Conservation (phyloP, 2,888 invertebrate species). For the Andrena bicolor region DNA sequence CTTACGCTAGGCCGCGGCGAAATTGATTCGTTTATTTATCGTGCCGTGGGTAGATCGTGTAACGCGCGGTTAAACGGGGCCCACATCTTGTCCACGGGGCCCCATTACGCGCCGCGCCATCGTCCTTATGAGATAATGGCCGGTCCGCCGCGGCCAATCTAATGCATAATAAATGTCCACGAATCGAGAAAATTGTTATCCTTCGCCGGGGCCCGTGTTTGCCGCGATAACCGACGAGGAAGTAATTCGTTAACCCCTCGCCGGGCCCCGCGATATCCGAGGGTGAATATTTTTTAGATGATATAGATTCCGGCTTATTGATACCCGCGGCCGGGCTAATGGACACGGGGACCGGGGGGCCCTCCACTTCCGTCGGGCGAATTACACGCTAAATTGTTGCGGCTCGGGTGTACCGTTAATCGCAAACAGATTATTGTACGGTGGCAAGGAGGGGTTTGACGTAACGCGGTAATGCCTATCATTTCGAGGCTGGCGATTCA, state of each 20-base stretch:
- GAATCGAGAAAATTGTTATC: constrained; percentile 43
- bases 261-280: constrained; percentile 15
- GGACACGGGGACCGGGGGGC: not conserved
- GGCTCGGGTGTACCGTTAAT: constrained; percentile 33
- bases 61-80: constrained; percentile 26
- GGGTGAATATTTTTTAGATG: constrained; percentile 10
- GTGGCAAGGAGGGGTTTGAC: not conserved
- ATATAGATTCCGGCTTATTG: constrained; percentile 5
- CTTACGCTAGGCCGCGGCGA: constrained; percentile 5
- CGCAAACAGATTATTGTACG: constrained; percentile 31
- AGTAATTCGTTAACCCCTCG: constrained; percentile 44
- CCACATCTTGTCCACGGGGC: constrained; percentile 17
- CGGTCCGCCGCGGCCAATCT: constrained; percentile 13
- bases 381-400: constrained; percentile 38
- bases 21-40: constrained; percentile 55
- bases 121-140: constrained; percentile 42
- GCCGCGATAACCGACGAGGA: constrained; percentile 46
- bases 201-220: constrained; percentile 8
- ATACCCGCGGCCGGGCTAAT: not conserved
- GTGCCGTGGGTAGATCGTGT: constrained; percentile 27
- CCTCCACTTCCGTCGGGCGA: constrained; percentile 35
- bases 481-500: not conserved
- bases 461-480: constrained; percentile 4
- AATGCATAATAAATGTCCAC: constrained; percentile 51
- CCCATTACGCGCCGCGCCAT: constrained; percentile 1